Evolutionary conservation across 1,140 invertebrate genomes (phyloP), one percentile per base, ranked within the genome.

Genomic region (Eumeta japonica): DNA sequence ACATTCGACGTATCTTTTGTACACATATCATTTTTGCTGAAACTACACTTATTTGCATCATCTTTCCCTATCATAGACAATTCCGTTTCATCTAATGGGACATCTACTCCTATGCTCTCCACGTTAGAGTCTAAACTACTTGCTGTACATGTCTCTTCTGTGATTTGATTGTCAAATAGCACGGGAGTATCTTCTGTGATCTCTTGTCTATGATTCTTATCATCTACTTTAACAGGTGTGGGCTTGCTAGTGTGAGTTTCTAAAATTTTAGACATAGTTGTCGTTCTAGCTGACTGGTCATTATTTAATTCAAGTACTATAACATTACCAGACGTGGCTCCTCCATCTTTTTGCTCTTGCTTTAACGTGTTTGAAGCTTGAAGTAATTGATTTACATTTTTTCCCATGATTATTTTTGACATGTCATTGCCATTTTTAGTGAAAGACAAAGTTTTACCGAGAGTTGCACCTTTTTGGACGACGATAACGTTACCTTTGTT

Each of bases 141-240:
- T 2, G 58, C 48, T 41, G 66, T 74, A 38, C 71, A 71, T 9
- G 55, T 56, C 20, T 73, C 63, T 3, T 63, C 67, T 3, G 58
- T 53, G n/a, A 73, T 55, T 49, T 67, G 66, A 39, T 32, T 68
- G n/a, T 75, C 63, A 37, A 75, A 77, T 33, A 77, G 42, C 1
- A 80, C 76, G 11, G 78, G 79, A 2, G 79, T 80, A 35, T 81
- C 79, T 52, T 75, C 74, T 0, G 79, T 80, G 14, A 81, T 80
- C 17, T 46, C 41, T 10, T 54, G 49, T 17, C 57, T 35, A 13
- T 52, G 15, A 17, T 59, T 58, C 31, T 57, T 57, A 16, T 18
- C 39, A 27, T 66, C 58, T 5, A 64, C 61, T 2, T 47, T 10
- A 1, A 36, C 36, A 3, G 50, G 48, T 3, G 50, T 19, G 0